Base-by-base conservation (phyloP, 2,888 invertebrate species). In the Zhuqinia jingwanae region DNA sequence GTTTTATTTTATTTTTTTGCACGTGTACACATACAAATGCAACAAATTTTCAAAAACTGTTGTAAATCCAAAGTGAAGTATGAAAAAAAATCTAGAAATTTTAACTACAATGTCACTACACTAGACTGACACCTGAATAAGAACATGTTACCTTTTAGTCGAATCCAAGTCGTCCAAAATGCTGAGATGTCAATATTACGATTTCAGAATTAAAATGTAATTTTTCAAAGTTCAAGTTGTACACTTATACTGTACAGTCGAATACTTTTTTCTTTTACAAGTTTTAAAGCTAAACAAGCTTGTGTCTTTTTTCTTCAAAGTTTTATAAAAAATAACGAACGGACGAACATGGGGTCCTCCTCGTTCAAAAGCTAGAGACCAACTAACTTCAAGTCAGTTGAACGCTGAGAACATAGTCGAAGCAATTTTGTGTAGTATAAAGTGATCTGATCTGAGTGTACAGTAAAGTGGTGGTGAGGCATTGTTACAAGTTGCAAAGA, bases 261-360 rank as follows among this genome's bases (percentile, higher is more conserved):
- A n/a, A 73, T 17, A 65, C 65, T 65, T 30, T 70, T 42, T 5
- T 11, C n/a, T 60, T 60, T 8, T 36, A 6, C 36, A 53, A 53
- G 53, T 53, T 68, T 68, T 36, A 25, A 27, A 68, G 17, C 13
- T 36, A 47, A 17, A 20, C 11, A 45, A 45, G 22, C 22, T 58
- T 42, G 60, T 27, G 56, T 75, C 1, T 45, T 47, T 50, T 53
- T 75, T n/a, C n/a, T n/a, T 17, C 6, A 20, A 36, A 13, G 25
- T 81, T 82, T n/a, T n/a, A n/a, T n/a, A n/a, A n/a, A n/a, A 75
- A 63, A 65, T 36, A 58, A 27, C 36, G 56, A 53, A 85, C 30
- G 15, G 82, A 47, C 53, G 30, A 50, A 65, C 85, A 79, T 85
- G 85, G 75, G 85, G 85, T 85, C 75, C 75, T 79, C 75, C 79